Evolutionary conservation across 2,888 invertebrate genomes (phyloP), one percentile per base, ranked within the genome.

Genomic region (Pristionchus entomophagus): DNA sequence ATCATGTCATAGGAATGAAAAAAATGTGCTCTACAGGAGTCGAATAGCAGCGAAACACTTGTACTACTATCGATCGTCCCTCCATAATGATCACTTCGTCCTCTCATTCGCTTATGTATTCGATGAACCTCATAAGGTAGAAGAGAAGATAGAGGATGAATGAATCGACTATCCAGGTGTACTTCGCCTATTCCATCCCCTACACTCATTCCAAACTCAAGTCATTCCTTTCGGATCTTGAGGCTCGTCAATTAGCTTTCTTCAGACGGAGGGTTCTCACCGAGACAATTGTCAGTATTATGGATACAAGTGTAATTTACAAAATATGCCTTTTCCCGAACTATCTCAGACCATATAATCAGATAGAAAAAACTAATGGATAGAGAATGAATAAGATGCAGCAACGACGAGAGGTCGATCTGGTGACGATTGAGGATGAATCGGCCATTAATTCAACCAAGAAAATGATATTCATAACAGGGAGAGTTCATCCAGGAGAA

Each of bases 201-300:
- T 99, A 99, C 94, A 97, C 97, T n/a, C 99, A 98, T 94, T 96
- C 97, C 0, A 95, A 96, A 85, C 95, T 97, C 83, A 97, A 98
- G 94, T 96, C 96, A 65, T 96, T 97, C 94, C 94, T 99, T 88
- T 96, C 96, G 56, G 94, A 95, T 89, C 95, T 97, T 87, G 96
- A 96, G 92, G 95, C 88, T 94, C 95, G 94, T 92, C 94, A 95
- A 77, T 92, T 95, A 87, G 94, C 94, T 86, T 95, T 93, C 91
- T 96, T 96, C 88, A 95, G 95, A 35, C 95, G 97, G 88, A 96
- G 96, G 92, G 95, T 96, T 45, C 95, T 97, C 83, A 96, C 95
- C 3, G 95, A 93, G 83, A 94, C 94, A 38, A 93, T 95, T 90
- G 95, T 95, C 89, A 93, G 93, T 92, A 22, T 59, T 51, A 51